A percentile compares a stretch with the other conserved stretches of the same genome.
Conservation (phyloP, 2,113 vertebrate species). For the Pachycephala philippinensis region DNA sequence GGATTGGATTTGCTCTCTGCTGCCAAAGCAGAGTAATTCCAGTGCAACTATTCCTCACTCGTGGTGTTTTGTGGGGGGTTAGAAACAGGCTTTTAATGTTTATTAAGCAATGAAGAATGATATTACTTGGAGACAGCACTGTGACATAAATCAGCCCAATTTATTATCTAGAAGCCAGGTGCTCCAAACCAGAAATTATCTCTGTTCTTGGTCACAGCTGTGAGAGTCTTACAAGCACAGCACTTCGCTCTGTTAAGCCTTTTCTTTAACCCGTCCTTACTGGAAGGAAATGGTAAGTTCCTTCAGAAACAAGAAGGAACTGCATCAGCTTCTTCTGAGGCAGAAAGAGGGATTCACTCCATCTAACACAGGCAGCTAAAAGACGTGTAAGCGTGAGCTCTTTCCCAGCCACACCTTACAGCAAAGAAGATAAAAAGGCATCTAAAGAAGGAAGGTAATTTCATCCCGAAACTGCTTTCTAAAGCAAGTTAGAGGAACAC, state of each 20-base stretch:
- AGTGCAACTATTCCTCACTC: not conserved
- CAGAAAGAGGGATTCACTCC: not conserved
- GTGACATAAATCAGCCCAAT: not conserved
- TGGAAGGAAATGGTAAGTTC: not conserved
- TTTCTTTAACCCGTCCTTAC: not conserved
- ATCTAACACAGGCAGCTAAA: not conserved
- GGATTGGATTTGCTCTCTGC: not conserved
- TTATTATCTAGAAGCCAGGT: not conserved
- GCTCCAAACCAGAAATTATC: not conserved
- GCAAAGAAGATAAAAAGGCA: not conserved
- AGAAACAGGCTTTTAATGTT: not conserved
- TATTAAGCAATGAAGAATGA: not conserved
- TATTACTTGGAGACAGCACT: not conserved
- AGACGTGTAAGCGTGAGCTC: fast-evolving
- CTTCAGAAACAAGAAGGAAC: not conserved
- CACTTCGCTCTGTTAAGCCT: not conserved
- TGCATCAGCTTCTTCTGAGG: not conserved
- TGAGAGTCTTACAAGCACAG: not conserved
- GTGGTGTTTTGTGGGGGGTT: not conserved
- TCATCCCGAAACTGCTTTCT: not conserved
- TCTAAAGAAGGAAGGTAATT: not conserved
- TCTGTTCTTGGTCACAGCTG: not conserved
- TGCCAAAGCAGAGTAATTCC: not conserved
- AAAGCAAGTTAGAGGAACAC: not conserved
- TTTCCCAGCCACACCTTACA: not conserved